A percentile compares a stretch with the other conserved stretches of the same genome.
These are phyloP conservation scores for Girardinichthys multiradiatus DNA, from an alignment of 2,113 vertebrate genomes.

Conservation along the genomic window DNA sequence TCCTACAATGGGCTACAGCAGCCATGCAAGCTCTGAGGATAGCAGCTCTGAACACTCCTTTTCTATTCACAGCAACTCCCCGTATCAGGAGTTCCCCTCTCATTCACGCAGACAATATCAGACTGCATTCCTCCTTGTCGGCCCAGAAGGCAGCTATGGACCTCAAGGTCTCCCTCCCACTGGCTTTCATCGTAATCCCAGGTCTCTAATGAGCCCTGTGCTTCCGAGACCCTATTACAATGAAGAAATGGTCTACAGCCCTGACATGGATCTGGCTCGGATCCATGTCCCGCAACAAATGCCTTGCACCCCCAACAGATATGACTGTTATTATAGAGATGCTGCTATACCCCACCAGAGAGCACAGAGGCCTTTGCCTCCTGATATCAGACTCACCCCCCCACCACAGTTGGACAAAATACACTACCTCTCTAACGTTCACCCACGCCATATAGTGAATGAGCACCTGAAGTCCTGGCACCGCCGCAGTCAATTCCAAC, in stretches of 20 bases:
- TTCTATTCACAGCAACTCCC: constrained; percentile 80
- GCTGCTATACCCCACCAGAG: constrained; percentile 54
- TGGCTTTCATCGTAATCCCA: constrained; percentile 62
- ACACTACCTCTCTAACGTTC: constrained; percentile 54
- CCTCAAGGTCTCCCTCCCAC: constrained; percentile 41
- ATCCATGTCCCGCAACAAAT: constrained; percentile 70
- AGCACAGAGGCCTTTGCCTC: constrained; percentile 63
- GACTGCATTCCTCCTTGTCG: constrained; percentile 33
- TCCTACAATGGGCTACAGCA: constrained; percentile 42
- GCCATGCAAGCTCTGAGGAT: constrained; percentile 81
- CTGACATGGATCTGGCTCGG: constrained; percentile 62
- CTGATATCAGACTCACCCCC: constrained; percentile 76
- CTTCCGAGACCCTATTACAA: constrained; percentile 61
- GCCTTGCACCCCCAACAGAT: constrained; percentile 47
- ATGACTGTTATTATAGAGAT: constrained; percentile 70
- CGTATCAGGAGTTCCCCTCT: constrained; percentile 58
- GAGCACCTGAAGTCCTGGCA: constrained; percentile 89
- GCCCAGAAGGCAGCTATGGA: constrained; percentile 49
- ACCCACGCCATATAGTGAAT: constrained; percentile 80
- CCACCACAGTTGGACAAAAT: constrained; percentile 81
- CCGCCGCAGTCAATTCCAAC: constrained; percentile 78
- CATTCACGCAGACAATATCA: constrained; percentile 57
- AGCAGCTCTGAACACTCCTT: constrained; percentile 85
- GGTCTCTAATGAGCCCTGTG: constrained; percentile 54
- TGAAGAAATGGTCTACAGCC: constrained; percentile 59